Conservation (phyloP, 1,140 invertebrate species). For the Apis florea region DNA sequence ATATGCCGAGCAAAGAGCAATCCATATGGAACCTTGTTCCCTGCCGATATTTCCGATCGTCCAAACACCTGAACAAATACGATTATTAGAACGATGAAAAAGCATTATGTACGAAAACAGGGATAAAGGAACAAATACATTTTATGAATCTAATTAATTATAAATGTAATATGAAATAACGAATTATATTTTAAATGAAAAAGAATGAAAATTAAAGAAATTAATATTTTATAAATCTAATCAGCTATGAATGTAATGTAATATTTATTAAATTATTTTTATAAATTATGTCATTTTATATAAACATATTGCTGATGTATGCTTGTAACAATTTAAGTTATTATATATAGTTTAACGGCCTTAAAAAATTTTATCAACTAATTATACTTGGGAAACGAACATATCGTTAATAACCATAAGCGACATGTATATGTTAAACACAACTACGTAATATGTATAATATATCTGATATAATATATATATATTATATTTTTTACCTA, state of each 20-base stretch:
- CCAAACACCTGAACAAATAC: constrained; percentile 87
- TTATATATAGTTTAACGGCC: too few species aligned
- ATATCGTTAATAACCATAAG: neutral
- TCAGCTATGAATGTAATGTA: too few species aligned
- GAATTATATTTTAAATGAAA: too few species aligned
- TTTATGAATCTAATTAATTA: neutral
- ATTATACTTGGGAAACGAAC: neutral
- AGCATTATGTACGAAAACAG: neutral
- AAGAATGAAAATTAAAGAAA: too few species aligned
- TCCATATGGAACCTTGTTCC: constrained; percentile 86
- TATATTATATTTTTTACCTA: constrained; percentile 83
- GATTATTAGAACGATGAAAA: neutral
- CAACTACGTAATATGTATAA: too few species aligned
- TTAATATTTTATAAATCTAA: too few species aligned
- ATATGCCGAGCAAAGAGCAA: constrained; percentile 86
- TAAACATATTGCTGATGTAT: too few species aligned
- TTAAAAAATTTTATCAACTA: constrained; percentile 7
- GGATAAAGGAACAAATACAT: neutral
- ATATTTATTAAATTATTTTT: too few species aligned
- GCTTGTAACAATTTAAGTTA: too few species aligned
- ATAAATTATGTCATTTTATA: too few species aligned
- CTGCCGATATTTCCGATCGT: constrained; percentile 93
- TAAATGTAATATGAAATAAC: neutral
- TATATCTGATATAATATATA: too few species aligned
- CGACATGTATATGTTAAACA: too few species aligned